Conservation (phyloP, 2,888 invertebrate species). For the Biston stratarius region DNA sequence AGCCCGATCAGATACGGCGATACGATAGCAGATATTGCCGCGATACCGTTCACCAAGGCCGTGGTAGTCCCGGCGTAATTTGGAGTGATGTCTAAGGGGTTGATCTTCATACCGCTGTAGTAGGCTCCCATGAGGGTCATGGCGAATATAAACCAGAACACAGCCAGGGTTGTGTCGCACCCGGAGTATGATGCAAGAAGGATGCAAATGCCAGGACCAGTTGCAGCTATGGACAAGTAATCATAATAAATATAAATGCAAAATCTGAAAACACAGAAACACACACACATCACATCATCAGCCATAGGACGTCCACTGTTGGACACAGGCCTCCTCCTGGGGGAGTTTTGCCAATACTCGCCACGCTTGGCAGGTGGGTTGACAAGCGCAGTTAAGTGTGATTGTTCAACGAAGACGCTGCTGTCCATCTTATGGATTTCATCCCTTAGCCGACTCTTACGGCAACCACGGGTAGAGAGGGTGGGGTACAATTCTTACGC, state of each 20-base stretch:
- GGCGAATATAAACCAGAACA: conserved; percentile 87
- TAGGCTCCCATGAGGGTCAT: conserved; percentile 91
- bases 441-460: no score
- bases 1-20: conserved; percentile 88
- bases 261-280: no score
- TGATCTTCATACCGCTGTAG: conserved; percentile 90
- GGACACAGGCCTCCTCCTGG: no score
- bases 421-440: no score
- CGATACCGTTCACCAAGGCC: conserved; percentile 88
- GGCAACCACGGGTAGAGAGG: no score
- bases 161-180: conserved; percentile 82
- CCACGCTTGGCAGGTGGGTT: no score
- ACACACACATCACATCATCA: no score
- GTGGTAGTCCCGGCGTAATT: conserved; percentile 89
- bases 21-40: conserved; percentile 88
- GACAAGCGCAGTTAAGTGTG: no score
- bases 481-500: no score
- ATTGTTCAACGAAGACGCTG: no score
- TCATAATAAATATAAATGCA: not conserved
- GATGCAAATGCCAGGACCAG: conserved; percentile 88
- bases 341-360: no score
- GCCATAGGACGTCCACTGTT: no score
- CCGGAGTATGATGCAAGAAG: conserved; percentile 88
- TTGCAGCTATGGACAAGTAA: conserved; percentile 79
- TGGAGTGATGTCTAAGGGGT: conserved; percentile 88